Base-by-base conservation (phyloP, 2,797 vertebrate genomes). In the Karalla daura region DNA sequence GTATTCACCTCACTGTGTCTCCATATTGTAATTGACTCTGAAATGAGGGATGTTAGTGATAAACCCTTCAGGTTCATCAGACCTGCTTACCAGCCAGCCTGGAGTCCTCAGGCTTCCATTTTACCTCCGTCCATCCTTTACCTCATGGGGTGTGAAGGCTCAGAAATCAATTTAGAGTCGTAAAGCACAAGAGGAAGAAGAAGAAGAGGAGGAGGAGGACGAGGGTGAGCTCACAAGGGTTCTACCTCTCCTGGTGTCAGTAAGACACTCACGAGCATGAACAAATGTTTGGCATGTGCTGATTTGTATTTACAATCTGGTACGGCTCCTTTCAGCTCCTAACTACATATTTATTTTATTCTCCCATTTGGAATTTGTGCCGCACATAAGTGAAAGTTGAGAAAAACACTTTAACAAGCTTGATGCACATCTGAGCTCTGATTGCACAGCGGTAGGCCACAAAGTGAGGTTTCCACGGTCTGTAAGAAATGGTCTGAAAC, bases 31-130 rank as follows among this genome's bases (percentile, higher is more conserved):
- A 89, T 70, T 70, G 80, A 85, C 79, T 91, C 73, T 76, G 71
- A 85, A 91, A 88, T 86, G 75, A 84, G 69, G 72, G 76, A 85
- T 91, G 86, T 90, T 79, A 78, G 81, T 11, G 81, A 88, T 83
- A 85, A 88, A 84, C 76, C 84, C 79, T 80, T 85, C 74, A 82
- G 80, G 84, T 86, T 85, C 70, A 81, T 89, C 68, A 45, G 78
- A 76, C 67, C 85, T 71, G 81, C 84, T 90, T 80, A 85, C 86
- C 83, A 61, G 40, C 61, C 12, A 0, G 36, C 47, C 46, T 60
- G 80, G 71, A 60, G 59, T 86, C 83, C 80, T 82, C 74, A 25
- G 49, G 55, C 73, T 83, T 68, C 55, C 44, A 63, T 72, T 66
- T 74, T 60, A 70, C 71, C 4, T 14, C 41, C 25, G 23, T 24